Conservation (phyloP, 2,888 invertebrate species). For the Disparrhopalites patrizii region DNA sequence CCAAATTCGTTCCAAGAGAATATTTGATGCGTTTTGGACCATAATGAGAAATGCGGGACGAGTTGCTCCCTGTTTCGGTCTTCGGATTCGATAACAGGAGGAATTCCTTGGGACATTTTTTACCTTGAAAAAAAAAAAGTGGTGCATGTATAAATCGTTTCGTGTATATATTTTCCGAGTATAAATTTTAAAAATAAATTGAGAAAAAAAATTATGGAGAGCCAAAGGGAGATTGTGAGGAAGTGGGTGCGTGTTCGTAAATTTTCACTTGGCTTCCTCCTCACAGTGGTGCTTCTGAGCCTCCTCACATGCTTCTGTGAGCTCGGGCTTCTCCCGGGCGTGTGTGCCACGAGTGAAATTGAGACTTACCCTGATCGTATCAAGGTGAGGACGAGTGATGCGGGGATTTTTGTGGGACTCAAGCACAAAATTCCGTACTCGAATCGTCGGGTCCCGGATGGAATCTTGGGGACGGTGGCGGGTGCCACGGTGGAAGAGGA, state of each 20-base stretch:
- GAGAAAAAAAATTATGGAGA: neutral
- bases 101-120: no score
- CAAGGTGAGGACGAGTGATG: slow-evolving; percentile 31
- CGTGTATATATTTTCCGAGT: no score
- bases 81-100: no score
- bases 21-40: no score
- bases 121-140: no score
- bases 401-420: slow-evolving; percentile 42
- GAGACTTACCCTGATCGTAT: slow-evolving; percentile 1
- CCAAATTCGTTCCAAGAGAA: no score
- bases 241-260: neutral
- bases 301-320: slow-evolving; percentile 21
- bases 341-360: neutral
- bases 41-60: no score
- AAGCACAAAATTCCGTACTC: slow-evolving; percentile 15
- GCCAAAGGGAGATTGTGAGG: neutral
- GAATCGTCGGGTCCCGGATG: neutral
- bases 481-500: neutral
- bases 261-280: slow-evolving; percentile 5
- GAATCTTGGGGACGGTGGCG: neutral
- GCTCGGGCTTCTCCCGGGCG: slow-evolving; percentile 8
- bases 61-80: no score
- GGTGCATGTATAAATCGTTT: no score
- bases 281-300: neutral
- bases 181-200: no score